Evolutionary conservation across 2,113 vertebrate genomes (phyloP).

Genomic region (Scopus umbretta): DNA sequence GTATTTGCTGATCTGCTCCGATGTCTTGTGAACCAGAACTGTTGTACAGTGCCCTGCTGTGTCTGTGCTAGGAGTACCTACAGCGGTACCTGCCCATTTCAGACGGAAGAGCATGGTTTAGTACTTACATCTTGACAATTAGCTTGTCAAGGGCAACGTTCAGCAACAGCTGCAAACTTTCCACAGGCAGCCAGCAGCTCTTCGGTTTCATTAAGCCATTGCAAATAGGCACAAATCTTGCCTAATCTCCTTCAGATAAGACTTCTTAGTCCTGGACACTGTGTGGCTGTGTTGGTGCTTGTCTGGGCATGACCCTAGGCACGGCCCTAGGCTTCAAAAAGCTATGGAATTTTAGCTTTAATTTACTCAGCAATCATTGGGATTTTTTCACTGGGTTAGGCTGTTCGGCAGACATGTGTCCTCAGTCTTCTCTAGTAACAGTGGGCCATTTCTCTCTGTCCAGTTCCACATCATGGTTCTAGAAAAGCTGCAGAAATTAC

Average conservation of each 20-base stretch:
- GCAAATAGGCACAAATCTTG: background rate
- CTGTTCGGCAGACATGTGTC: background rate
- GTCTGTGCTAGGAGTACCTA: background rate
- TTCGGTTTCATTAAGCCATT: background rate
- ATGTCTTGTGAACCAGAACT: background rate
- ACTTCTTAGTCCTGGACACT: background rate
- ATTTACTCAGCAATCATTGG: background rate
- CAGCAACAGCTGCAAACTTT: background rate
- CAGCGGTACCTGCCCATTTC: accelerated
- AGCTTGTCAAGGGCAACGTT: background rate
- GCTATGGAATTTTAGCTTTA: background rate
- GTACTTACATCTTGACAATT: background rate
- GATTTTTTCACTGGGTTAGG: background rate
- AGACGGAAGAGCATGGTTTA: background rate
- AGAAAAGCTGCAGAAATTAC: background rate
- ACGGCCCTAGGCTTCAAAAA: background rate
- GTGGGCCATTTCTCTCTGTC: background rate
- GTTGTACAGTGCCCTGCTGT: accelerated
- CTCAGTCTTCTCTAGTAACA: background rate
- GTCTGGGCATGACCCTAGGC: background rate
- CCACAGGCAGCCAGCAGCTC: background rate
- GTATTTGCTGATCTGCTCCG: background rate
- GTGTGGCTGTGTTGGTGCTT: background rate
- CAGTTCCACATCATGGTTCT: background rate
- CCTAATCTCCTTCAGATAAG: background rate